Conservation (phyloP, 2,888 invertebrate species). For the Rotaria magnacalcarata region DNA sequence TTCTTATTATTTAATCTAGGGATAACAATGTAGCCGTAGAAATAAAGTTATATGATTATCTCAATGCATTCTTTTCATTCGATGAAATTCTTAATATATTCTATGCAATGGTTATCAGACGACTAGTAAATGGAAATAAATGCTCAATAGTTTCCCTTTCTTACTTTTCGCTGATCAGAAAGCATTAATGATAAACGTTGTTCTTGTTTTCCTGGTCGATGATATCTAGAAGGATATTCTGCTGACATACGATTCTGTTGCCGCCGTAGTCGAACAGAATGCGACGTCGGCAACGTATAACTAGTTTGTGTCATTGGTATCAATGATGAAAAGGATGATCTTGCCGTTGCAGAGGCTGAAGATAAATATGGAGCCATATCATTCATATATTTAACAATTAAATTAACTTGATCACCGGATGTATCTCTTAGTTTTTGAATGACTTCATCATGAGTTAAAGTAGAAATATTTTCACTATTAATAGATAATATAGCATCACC, state of each 20-base stretch:
- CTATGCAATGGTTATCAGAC: too few species aligned
- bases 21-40: neutral
- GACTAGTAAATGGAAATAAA: too few species aligned
- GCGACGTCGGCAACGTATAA: neutral
- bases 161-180: neutral
- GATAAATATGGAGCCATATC: neutral
- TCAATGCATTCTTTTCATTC: neutral
- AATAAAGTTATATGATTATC: neutral
- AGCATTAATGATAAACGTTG: conserved; percentile 1
- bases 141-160: neutral
- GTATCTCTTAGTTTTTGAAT: neutral
- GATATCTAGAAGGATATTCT: neutral
- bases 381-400: conserved; percentile 25
- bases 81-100: neutral
- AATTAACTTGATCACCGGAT: neutral
- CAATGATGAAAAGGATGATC: neutral
- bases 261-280: neutral
- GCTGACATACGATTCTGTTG: conserved; percentile 3
- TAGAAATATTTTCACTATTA: conserved; percentile 2
- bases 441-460: conserved; percentile 18
- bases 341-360: neutral
- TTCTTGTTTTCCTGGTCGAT: neutral
- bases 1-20: neutral
- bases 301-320: neutral
- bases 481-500: conserved; percentile 23